phyloP scores from a whole-genome alignment of 2,888 invertebrate genomes.

The Euzophera pinguis region DNA sequence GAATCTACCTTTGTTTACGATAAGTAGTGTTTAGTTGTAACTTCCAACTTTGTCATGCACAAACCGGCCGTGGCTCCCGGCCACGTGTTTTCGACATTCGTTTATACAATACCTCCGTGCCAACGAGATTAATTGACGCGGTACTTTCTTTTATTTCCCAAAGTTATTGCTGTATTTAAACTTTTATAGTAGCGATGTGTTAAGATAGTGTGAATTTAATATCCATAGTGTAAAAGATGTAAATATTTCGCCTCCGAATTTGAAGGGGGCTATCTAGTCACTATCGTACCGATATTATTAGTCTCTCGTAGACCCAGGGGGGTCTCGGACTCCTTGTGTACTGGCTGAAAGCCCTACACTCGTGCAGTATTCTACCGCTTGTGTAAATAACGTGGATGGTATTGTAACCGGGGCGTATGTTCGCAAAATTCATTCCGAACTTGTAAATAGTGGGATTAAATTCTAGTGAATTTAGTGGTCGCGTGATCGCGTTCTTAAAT shows the following conservation, averaged over 20 bases:
- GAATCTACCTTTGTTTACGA: neutral
- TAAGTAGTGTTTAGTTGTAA: constrained; percentile 19
- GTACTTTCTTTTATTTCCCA: constrained; percentile 40
- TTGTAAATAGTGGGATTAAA: constrained; percentile 47
- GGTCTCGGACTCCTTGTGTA: constrained; percentile 22
- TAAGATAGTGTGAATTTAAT: constrained; percentile 66
- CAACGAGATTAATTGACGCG: constrained; percentile 34
- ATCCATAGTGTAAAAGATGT: constrained; percentile 59
- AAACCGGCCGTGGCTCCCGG: constrained; percentile 56
- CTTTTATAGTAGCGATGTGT: constrained; percentile 43
- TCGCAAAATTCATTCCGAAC: constrained; percentile 35
- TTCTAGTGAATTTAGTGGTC: constrained; percentile 58
- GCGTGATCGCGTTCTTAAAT: constrained; percentile 39
- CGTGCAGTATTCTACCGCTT: constrained; percentile 57
- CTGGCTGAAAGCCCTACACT: constrained; percentile 45
- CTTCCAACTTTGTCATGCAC: constrained; percentile 73
- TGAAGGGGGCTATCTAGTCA: constrained; percentile 67
- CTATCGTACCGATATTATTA: constrained; percentile 49
- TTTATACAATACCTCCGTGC: constrained; percentile 46
- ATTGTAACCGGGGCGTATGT: constrained; percentile 17
- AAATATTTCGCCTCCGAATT: constrained; percentile 55
- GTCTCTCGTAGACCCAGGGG: constrained; percentile 29
- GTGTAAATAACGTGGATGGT: constrained; percentile 47
- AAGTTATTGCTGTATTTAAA: constrained; percentile 41
- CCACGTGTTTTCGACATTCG: constrained; percentile 52